Percentiles rank a stretch among this genome's conserved stretches.
Evolutionary conservation across 2,888 invertebrate genomes (phyloP).

Genomic region (Torymus aiolomorphi): DNA sequence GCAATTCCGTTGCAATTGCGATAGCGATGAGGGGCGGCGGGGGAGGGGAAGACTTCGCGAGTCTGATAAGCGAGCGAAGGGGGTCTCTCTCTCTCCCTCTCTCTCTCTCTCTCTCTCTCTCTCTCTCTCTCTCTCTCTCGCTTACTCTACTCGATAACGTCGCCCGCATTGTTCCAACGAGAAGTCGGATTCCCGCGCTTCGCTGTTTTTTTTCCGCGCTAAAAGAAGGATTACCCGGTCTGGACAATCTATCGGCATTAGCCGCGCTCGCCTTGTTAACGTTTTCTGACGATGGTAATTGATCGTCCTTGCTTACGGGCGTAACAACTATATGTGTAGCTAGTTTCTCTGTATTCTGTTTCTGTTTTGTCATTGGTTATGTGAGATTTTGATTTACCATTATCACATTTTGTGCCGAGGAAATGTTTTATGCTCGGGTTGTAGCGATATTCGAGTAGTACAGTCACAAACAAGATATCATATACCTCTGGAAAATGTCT

Average conservation of each 20-base stretch:
- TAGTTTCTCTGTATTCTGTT: too few relatives aligned
- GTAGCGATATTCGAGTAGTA: too few relatives aligned
- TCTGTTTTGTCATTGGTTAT: too few relatives aligned
- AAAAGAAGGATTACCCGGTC: constrained; percentile 31
- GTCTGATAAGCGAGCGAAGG: constrained; percentile 44
- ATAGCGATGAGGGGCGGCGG: constrained; percentile 16
- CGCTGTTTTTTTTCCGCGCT: constrained; percentile 28
- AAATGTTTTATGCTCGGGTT: too few relatives aligned
- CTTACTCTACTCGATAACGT: constrained; percentile 49
- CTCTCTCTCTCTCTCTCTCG: constrained; percentile 8
- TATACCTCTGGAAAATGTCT: too few relatives aligned
- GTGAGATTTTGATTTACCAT: too few relatives aligned
- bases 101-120: constrained; percentile 11
- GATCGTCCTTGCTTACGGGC: background rate
- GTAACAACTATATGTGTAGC: background rate
- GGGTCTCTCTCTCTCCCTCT: constrained; percentile 22
- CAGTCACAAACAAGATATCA: too few relatives aligned
- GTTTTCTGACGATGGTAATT: background rate
- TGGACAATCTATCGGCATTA: constrained; percentile 14
- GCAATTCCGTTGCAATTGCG: constrained; percentile 44
- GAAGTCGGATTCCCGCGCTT: constrained; percentile 53
- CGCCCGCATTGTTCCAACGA: constrained; percentile 64
- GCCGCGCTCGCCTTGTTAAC: constrained; percentile 11
- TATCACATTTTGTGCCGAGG: too few relatives aligned
- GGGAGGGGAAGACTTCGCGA: constrained; percentile 26